Evolutionary conservation across 2,113 vertebrate species (phyloP).

Genomic region (Gnathonemus echidnorhynchus): DNA sequence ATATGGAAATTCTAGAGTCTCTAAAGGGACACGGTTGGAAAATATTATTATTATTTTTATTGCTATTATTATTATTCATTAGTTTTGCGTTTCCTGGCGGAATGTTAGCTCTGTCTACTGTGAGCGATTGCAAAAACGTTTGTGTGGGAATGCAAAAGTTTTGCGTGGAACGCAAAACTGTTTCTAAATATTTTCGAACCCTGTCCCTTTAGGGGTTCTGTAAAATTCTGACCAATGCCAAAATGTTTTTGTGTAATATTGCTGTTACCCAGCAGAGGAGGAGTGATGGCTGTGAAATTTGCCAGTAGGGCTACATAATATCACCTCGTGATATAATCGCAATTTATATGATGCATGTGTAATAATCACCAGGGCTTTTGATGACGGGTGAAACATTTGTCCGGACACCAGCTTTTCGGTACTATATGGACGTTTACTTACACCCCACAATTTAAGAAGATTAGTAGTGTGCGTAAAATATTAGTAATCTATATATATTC

Average conservation of each 20-base stretch:
- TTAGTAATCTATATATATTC: background rate
- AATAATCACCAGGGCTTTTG: no score
- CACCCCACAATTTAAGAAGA: background rate
- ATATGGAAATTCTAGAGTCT: background rate
- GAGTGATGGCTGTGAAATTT: no score
- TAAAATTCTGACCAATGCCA: background rate
- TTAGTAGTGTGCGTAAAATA: background rate
- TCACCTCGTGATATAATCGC: no score
- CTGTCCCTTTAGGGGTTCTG: background rate
- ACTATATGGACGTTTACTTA: background rate
- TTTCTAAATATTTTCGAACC: background rate
- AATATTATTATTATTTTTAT: background rate
- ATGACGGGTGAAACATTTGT: no score
- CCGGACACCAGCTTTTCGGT: background rate
- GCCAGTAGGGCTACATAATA: no score
- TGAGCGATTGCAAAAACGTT: background rate
- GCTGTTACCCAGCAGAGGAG: background rate
- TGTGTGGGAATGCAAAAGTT: background rate
- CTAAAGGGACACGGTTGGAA: background rate
- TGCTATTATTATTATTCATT: background rate
- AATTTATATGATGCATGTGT: no score
- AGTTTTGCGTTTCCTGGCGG: background rate
- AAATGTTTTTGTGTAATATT: background rate
- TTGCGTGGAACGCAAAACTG: background rate
- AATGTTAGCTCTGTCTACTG: background rate